Conservation (phyloP, 2,888 invertebrate species). For the Acanthococcus lagerstroemiae region DNA sequence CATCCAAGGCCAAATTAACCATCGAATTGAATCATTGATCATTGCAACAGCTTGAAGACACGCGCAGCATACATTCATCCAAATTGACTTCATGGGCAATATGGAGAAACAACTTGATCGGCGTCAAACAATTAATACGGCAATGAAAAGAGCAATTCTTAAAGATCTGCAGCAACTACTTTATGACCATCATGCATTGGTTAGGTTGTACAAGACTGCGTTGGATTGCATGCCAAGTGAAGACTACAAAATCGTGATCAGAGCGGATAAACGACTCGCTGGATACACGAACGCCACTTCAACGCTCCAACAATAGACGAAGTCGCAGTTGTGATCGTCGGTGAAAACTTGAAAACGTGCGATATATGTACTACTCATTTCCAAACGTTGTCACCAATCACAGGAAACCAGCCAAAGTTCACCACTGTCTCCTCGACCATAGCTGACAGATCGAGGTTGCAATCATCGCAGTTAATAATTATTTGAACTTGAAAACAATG, state of each 20-base stretch:
- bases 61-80: too few species aligned
- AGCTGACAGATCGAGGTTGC: too few species aligned
- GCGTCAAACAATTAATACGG: not conserved
- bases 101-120: not conserved
- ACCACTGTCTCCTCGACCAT: too few species aligned
- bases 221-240: slow-evolving; percentile 39
- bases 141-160: not conserved
- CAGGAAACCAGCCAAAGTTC: too few species aligned
- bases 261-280: slow-evolving; percentile 39
- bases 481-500: not conserved
- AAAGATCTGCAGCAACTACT: slow-evolving; percentile 35
- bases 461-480: too few species aligned
- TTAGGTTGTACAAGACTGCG: slow-evolving; percentile 39
- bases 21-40: too few species aligned
- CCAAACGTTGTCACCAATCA: too few species aligned
- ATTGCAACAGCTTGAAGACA: too few species aligned
- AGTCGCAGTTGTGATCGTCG: not conserved
- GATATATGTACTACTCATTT: too few species aligned
- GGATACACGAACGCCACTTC: slow-evolving; percentile 39
- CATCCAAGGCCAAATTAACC: too few species aligned
- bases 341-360: not conserved
- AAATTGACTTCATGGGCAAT: too few species aligned
- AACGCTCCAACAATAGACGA: slow-evolving; percentile 30
- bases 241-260: slow-evolving; percentile 40
- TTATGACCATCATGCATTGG: slow-evolving; percentile 37